Percentiles rank a stretch among this genome's conserved stretches.
Conservation (phyloP, 2,888 invertebrate genomes). For the Drosophila melanosoma region DNA sequence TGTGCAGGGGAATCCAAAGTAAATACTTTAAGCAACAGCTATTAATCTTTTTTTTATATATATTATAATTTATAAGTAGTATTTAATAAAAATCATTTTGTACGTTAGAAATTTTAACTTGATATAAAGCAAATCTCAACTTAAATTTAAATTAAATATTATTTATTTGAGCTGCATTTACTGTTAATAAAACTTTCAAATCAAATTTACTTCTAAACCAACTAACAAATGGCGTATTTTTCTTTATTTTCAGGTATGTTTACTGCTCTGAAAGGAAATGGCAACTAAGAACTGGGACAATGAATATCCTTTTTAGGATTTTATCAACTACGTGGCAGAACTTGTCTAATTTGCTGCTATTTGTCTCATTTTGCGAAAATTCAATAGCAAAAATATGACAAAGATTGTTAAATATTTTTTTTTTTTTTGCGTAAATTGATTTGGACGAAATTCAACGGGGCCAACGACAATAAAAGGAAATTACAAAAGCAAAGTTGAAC, state of each 20-base stretch:
- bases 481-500: conserved; percentile 48
- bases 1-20: background rate
- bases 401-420: conserved; percentile 14
- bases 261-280: conserved; percentile 1
- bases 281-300: conserved; percentile 12
- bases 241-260: conserved; percentile 45
- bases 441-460: conserved; percentile 39
- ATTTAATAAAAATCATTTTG: background rate
- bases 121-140: background rate
- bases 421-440: conserved; percentile 58
- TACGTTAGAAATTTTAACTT: too few species aligned
- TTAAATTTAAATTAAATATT: background rate
- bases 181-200: conserved; percentile 6
- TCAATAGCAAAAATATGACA: conserved; percentile 21
- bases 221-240: conserved; percentile 16
- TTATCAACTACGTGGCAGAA: conserved; percentile 61
- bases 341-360: conserved; percentile 67
- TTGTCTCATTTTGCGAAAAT: conserved; percentile 11
- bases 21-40: conserved; percentile 1
- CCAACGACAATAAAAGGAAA: conserved; percentile 52
- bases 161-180: background rate
- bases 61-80: background rate
- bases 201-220: conserved; percentile 28
- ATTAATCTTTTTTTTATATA: background rate
- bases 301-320: conserved; percentile 44